These are phyloP conservation scores for Camptogramma bilineatum DNA, from an alignment of 2,888 invertebrate species.

Conservation along the genomic window DNA sequence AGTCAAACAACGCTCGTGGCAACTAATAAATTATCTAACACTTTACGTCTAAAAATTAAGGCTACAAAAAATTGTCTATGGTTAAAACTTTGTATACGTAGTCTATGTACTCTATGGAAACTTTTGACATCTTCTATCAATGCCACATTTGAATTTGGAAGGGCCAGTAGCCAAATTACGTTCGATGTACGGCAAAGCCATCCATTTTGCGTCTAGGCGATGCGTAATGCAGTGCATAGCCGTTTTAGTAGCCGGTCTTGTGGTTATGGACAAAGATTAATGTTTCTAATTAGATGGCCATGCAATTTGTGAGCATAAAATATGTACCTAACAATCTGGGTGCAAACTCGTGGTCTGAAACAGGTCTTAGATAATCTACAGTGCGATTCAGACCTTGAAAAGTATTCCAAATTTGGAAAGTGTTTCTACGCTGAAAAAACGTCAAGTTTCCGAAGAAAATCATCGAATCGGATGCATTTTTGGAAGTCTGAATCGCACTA, in stretches of 20 bases:
- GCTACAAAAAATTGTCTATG: no score
- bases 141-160: slow-evolving; percentile 35
- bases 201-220: slow-evolving; percentile 36
- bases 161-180: slow-evolving; percentile 33
- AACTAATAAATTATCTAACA: no score
- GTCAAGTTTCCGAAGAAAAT: no score
- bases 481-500: no score
- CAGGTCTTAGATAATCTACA: neutral
- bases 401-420: no score
- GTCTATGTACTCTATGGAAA: neutral
- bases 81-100: no score
- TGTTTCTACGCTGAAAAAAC: no score
- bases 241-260: slow-evolving; percentile 38
- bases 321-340: slow-evolving; percentile 7
- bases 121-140: slow-evolving; percentile 23
- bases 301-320: slow-evolving; percentile 28
- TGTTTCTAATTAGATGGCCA: slow-evolving; percentile 36
- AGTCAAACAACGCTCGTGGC: no score
- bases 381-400: neutral
- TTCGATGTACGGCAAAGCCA: slow-evolving; percentile 33
- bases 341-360: neutral
- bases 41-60: no score
- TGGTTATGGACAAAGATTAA: slow-evolving; percentile 38
- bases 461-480: no score
- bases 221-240: slow-evolving; percentile 37